Base-by-base conservation (phyloP, 2,888 invertebrate genomes). In the Thyatira batis region DNA sequence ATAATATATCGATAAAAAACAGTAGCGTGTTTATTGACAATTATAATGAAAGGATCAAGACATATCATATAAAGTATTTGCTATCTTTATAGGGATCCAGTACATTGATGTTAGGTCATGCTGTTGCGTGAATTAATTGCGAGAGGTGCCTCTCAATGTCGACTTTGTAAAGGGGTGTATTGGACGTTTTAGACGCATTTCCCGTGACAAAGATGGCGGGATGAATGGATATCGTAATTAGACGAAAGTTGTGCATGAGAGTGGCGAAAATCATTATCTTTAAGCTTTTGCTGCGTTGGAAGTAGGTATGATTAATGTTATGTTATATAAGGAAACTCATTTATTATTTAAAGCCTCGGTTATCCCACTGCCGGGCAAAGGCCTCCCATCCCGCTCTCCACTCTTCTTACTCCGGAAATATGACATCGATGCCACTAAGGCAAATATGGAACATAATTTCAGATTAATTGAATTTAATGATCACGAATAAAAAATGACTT, bases 1-100 rank as follows among this genome's bases (percentile, higher is more conserved):
- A n/a, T 17, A 39, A 13, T 39, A 17, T 17, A 17, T 8, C 8
- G 8, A 17, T 39, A 9, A 5, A 13, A 17, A 39, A 17, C 13
- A 39, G 17, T 39, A 39, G 17, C 39, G 17, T 39, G 17, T 1
- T 0, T 3, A 49, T 25, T 43, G 39, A 45, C 9, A 46, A 55
- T 17, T 39, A 17, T n/a, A 5, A 13, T 13, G n/a, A 13, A 33
- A 64, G 58, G 57, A 69, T 63, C 63, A 71, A 69, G 61, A 67
- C 53, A 45, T 52, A 57, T 54, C 49, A 52, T 58, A 55, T 61
- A 33, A 23, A 13, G 51, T 57, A 48, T 17, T 44, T 51, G 27
- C 55, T 53, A 53, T 55, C 49, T 43, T 51, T 59, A 51, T 55
- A 55, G 57, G 60, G 61, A 66, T 60, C 54, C 54, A 50, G 54